phyloP scores from a whole-genome alignment of 1,140 invertebrate species.

The Drosophila funebris region DNA sequence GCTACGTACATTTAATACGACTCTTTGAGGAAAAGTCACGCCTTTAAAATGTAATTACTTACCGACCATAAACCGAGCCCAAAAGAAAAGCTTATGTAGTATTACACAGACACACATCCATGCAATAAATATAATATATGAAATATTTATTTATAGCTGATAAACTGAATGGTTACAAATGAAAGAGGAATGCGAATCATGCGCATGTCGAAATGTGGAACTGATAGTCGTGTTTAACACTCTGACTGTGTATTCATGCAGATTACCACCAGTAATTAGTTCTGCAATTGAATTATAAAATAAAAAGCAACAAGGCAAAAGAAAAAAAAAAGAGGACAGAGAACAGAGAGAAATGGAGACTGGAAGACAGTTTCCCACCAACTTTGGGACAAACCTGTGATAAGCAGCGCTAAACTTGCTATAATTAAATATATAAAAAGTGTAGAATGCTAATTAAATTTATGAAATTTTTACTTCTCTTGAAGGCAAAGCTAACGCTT shows the following conservation, averaged over 20 bases:
- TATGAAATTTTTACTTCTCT: slow-evolving; percentile 6
- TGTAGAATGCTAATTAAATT: slow-evolving; percentile 22
- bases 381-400: neutral
- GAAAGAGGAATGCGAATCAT: slow-evolving; percentile 10
- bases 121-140: neutral
- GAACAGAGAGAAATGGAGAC: neutral
- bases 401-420: neutral
- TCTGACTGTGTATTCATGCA: slow-evolving; percentile 5
- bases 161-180: neutral
- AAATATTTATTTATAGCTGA: slow-evolving; percentile 16
- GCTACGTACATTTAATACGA: slow-evolving; percentile 55
- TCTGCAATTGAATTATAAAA: slow-evolving; percentile 10
- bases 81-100: slow-evolving; percentile 30
- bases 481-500: neutral
- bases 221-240: neutral
- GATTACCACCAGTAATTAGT: slow-evolving; percentile 4
- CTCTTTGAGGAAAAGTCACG: slow-evolving; percentile 55
- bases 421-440: slow-evolving; percentile 7
- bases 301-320: neutral
- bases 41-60: slow-evolving; percentile 56
- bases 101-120: neutral
- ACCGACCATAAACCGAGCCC: slow-evolving; percentile 21
- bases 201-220: slow-evolving; percentile 15
- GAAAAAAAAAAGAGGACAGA: too few relatives aligned
- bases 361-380: neutral